phyloP scores from a whole-genome alignment of 1,140 invertebrate genomes.

The Pogonomyrmex californicus region DNA sequence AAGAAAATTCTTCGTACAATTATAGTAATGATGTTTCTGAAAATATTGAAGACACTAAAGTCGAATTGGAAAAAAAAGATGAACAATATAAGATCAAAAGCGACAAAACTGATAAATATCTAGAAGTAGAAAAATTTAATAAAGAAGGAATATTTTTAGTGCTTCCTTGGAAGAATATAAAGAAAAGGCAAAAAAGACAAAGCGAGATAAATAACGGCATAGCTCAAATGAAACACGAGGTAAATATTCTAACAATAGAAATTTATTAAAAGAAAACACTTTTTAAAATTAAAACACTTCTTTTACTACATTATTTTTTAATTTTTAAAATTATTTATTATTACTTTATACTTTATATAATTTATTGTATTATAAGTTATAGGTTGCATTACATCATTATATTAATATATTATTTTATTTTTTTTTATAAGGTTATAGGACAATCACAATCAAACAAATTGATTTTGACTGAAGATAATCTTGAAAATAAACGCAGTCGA shows the following conservation, averaged over 20 bases:
- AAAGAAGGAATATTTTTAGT: background rate
- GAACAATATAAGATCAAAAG: constrained; percentile 6
- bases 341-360: constrained; percentile 21
- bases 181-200: constrained; percentile 32
- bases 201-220: background rate
- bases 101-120: background rate
- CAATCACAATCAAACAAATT: background rate
- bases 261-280: background rate
- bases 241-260: constrained; percentile 20
- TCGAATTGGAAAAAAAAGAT: background rate
- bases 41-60: background rate
- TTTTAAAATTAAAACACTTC: background rate
- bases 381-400: background rate
- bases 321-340: background rate
- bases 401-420: background rate
- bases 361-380: background rate
- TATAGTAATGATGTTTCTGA: background rate
- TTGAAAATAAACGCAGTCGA: background rate
- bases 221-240: background rate
- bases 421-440: constrained; percentile 8
- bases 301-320: background rate
- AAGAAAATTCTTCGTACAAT: background rate
- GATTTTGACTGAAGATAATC: background rate
- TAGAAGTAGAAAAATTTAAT: background rate
- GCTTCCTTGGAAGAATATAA: constrained; percentile 2